A percentile compares a stretch with the other conserved stretches of the same genome.
Conservation (phyloP, 2,888 invertebrate genomes). For the Fissipunctia ypsillon region DNA sequence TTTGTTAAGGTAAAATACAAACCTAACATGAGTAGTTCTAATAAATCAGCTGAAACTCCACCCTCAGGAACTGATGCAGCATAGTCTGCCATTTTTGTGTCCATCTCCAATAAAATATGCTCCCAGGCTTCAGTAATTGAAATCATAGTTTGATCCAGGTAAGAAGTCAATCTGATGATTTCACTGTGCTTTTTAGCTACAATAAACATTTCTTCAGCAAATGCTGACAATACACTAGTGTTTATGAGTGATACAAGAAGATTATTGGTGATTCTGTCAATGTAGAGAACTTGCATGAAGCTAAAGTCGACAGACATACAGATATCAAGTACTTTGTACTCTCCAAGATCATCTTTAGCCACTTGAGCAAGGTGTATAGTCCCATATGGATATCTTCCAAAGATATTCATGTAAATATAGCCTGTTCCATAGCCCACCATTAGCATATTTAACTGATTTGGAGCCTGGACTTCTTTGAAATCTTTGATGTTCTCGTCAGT, state of each 20-base stretch:
- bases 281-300: slow-evolving; percentile 92
- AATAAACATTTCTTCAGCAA: slow-evolving; percentile 92
- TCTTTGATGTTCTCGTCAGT: slow-evolving; percentile 90
- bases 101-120: slow-evolving; percentile 97
- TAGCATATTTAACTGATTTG: slow-evolving; percentile 93
- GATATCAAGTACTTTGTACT: slow-evolving; percentile 92
- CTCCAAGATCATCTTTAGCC: slow-evolving; percentile 89
- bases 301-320: slow-evolving; percentile 93
- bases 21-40: slow-evolving; percentile 97
- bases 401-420: slow-evolving; percentile 93
- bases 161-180: slow-evolving; percentile 92
- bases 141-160: slow-evolving; percentile 94
- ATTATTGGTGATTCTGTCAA: slow-evolving; percentile 87
- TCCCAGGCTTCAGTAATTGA: slow-evolving; percentile 98
- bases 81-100: slow-evolving; percentile 97
- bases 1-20: slow-evolving; percentile 28
- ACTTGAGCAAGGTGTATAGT: slow-evolving; percentile 91
- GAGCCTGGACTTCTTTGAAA: slow-evolving; percentile 91
- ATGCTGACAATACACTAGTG: slow-evolving; percentile 92
- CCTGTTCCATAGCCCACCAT: slow-evolving; percentile 95
- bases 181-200: slow-evolving; percentile 94
- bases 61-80: slow-evolving; percentile 95
- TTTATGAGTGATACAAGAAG: slow-evolving; percentile 88
- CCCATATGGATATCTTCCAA: slow-evolving; percentile 96
- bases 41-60: slow-evolving; percentile 96